These are phyloP conservation scores for Spea multiplicata DNA, from an alignment of 2,113 vertebrate genomes.

Conservation along the genomic window DNA sequence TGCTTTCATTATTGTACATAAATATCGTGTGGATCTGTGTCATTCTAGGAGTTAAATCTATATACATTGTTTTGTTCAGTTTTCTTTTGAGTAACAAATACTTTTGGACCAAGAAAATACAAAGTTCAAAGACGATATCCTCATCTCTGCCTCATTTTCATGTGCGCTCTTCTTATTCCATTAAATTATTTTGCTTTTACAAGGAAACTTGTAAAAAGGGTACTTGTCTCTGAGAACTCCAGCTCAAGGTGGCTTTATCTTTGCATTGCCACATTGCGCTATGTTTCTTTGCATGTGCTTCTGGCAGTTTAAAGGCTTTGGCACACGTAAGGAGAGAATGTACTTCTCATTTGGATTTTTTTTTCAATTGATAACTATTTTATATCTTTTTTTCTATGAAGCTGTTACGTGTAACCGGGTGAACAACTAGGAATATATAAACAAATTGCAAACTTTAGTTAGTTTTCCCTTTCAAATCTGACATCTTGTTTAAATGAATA, in stretches of 20 bases:
- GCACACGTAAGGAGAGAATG: slow-evolving; percentile 55
- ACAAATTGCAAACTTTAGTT: slow-evolving; percentile 62
- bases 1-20: slow-evolving; percentile 86
- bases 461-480: slow-evolving; percentile 77
- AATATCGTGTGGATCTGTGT: slow-evolving; percentile 74
- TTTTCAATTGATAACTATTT: slow-evolving; percentile 82
- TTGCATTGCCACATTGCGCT: not conserved
- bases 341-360: slow-evolving; percentile 77
- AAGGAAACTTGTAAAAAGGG: no score
- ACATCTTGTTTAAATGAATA: slow-evolving; percentile 88
- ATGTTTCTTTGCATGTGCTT: not conserved
- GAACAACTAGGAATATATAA: slow-evolving; percentile 62
- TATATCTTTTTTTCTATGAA: slow-evolving; percentile 80
- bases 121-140: slow-evolving; percentile 65
- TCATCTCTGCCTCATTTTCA: slow-evolving; percentile 61
- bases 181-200: slow-evolving; percentile 71
- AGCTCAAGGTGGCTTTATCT: not conserved
- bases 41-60: slow-evolving; percentile 46
- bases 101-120: slow-evolving; percentile 68
- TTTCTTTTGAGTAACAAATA: slow-evolving; percentile 64
- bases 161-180: slow-evolving; percentile 69
- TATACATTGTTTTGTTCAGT: slow-evolving; percentile 55
- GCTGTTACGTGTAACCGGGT: slow-evolving; percentile 78
- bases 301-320: slow-evolving; percentile 6
- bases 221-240: not conserved